These are phyloP conservation scores for Andricus curvator DNA, from an alignment of 2,888 invertebrate genomes.

Conservation along the genomic window DNA sequence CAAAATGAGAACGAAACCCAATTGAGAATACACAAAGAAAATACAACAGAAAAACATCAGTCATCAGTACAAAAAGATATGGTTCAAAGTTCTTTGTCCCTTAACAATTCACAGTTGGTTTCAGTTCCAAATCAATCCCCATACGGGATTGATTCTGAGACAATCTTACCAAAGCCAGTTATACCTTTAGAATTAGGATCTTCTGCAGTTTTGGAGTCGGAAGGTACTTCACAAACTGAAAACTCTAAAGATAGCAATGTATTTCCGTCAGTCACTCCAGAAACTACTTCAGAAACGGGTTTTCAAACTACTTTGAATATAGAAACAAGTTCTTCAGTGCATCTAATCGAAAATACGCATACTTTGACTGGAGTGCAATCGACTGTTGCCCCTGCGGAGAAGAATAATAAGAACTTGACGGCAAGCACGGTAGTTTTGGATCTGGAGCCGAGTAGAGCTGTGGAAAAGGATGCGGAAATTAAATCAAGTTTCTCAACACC, in stretches of 20 bases:
- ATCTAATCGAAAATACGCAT: slow-evolving; percentile 70
- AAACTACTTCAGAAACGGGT: slow-evolving; percentile 52
- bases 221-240: not conserved
- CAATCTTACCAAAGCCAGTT: slow-evolving; percentile 52
- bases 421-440: slow-evolving; percentile 46
- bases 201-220: not conserved
- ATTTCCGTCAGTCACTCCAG: slow-evolving; percentile 45
- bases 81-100: not conserved
- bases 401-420: slow-evolving; percentile 47
- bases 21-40: not conserved
- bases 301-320: slow-evolving; percentile 69
- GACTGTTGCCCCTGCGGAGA: slow-evolving; percentile 56
- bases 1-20: slow-evolving; percentile 48
- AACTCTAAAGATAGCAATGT: not conserved
- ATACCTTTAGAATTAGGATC: slow-evolving; percentile 52
- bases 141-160: slow-evolving; percentile 47
- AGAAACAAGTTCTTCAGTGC: slow-evolving; percentile 73
- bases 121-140: slow-evolving; percentile 44
- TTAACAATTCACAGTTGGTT: not conserved
- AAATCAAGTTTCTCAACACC: slow-evolving; percentile 68
- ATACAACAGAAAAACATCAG: slow-evolving; percentile 5
- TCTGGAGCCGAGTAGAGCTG: slow-evolving; percentile 64
- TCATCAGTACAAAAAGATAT: not conserved
- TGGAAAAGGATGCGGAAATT: slow-evolving; percentile 52
- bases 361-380: slow-evolving; percentile 61